Conservation (phyloP, 2,888 invertebrate species). For the Calameuta pallipes region DNA sequence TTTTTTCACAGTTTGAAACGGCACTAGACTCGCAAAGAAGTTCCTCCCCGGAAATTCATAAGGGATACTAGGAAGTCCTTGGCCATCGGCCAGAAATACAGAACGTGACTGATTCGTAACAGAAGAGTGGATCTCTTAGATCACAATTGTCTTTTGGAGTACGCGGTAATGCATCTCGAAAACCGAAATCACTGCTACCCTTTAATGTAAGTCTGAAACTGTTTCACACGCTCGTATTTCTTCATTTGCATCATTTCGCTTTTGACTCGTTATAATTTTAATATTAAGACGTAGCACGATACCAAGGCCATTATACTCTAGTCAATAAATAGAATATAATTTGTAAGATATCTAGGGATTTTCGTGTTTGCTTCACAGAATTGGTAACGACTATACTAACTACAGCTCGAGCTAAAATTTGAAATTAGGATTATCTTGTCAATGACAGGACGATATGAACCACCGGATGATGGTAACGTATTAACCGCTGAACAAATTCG, state of each 20-base stretch:
- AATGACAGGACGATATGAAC: conserved; percentile 56
- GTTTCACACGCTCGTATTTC: background rate
- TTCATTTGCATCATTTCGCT: background rate
- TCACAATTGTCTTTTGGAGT: background rate
- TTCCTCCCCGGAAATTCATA: conserved; percentile 47
- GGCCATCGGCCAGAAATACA: conserved; percentile 38
- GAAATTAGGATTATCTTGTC: conserved; percentile 23
- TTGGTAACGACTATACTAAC: background rate
- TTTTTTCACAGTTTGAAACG: background rate
- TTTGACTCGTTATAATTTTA: background rate
- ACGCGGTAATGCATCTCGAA: background rate
- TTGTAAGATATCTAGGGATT: background rate
- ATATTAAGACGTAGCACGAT: no score
- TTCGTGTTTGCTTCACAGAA: background rate
- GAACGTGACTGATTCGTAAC: conserved; percentile 1
- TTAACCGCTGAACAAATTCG: conserved; percentile 53
- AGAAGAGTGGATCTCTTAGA: background rate
- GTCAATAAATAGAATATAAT: background rate
- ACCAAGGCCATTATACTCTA: background rate
- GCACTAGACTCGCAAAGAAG: background rate
- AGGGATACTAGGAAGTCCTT: conserved; percentile 41
- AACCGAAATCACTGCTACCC: background rate
- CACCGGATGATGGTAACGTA: conserved; percentile 46
- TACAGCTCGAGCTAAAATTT: background rate
- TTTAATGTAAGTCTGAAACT: background rate